Base-by-base conservation (phyloP, 53 echinoderm and acorn worm genomes). In the Crossaster papposus region DNA sequence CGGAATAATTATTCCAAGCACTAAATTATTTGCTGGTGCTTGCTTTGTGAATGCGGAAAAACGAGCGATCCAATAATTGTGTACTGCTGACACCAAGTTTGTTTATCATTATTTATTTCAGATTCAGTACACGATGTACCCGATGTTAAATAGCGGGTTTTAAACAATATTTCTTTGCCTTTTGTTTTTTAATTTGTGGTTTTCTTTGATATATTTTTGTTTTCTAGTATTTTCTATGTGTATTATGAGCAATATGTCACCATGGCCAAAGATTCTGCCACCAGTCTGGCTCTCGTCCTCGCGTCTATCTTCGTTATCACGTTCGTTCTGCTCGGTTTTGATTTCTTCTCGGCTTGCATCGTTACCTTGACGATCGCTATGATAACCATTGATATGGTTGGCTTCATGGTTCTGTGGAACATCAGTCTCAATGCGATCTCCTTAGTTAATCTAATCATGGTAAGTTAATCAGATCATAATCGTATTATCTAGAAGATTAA, bases 201-300 rank as follows among this genome's bases (percentile, higher is more conserved):
- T 44, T 44, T 44, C 9, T 5, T 44, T 44, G 5, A 44, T 44
- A 44, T 44, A 7, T 26, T 68, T 12, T 44, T 15, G 1, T 51
- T 52, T 81, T 83, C 11, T 92, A 99, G 99, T 79, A 52, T 99
- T 30, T 96, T 99, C 91, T 99, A 99, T 23, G 99, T 99, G 26
- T 99, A 88, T 83, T 98, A 96, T 63, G 99, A 99, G 92, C 99
- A 99, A 90, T 98, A 98, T 84, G 89, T 93, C 64, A 93, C 95
- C 74, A 99, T 99, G 68, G 90, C 82, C 1, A 70, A 83, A 2
- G 93, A 95, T 74, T 85, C 96, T 33, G 78, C 82, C 5, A 81
- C 90, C 83, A 95, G 95, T 52, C 94, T 99, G 2, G 86, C 86
- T 72, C 95, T 99, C 68, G 93, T 88, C 35, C 72, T 96, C 22